A percentile compares a stretch with the other conserved stretches of the same genome.
Evolutionary conservation across 2,797 vertebrate species (phyloP).

Genomic region (Gobio occitaniae): DNA sequence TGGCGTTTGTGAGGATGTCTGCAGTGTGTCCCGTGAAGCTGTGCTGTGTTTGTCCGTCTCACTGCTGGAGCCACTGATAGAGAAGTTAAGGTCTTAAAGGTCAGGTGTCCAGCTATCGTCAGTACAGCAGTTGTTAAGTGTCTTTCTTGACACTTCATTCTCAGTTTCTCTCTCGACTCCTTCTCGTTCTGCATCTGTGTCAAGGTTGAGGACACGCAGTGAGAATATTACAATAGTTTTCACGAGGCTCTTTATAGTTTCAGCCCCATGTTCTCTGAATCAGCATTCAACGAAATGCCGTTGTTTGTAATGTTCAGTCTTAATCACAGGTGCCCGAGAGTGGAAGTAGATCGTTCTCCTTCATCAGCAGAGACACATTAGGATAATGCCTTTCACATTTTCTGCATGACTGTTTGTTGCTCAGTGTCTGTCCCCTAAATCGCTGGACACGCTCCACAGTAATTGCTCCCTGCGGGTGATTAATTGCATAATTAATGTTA

Average conservation of each 20-base stretch:
- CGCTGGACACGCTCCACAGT: slow-evolving; percentile 44
- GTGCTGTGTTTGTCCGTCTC: neutral
- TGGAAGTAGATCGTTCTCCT: neutral
- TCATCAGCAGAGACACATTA: neutral
- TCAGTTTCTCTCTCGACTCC: slow-evolving; percentile 46
- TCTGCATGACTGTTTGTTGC: neutral
- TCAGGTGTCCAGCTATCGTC: neutral
- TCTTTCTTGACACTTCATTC: neutral
- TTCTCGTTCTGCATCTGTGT: slow-evolving; percentile 53
- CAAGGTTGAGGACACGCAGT: slow-evolving; percentile 61
- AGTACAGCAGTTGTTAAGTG: neutral
- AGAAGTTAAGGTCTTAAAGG: neutral
- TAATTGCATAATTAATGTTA: slow-evolving; percentile 58
- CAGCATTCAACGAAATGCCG: neutral
- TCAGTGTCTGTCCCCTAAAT: slow-evolving; percentile 43
- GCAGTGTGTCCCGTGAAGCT: neutral
- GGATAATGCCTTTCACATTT: neutral
- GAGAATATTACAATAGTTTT: slow-evolving; percentile 4
- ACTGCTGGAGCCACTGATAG: neutral
- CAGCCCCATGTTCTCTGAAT: neutral
- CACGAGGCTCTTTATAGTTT: neutral
- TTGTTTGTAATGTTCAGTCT: neutral
- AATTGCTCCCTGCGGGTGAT: slow-evolving; percentile 53
- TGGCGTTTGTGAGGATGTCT: neutral
- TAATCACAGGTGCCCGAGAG: neutral